phyloP scores from a whole-genome alignment of 1,140 invertebrate species.

The Drosophila oshimai region DNA sequence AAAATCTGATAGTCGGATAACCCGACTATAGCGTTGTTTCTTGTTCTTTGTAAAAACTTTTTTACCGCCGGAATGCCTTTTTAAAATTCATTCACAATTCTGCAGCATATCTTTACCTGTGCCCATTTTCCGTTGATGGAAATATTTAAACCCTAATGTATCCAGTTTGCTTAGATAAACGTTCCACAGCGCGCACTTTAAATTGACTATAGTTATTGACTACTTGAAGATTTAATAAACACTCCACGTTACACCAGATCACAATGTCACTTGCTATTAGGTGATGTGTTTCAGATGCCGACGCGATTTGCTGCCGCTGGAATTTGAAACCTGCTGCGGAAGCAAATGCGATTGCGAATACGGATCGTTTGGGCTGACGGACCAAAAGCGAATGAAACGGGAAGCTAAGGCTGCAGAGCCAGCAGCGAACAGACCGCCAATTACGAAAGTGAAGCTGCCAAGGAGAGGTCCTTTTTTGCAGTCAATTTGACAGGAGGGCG shows the following conservation, averaged over 20 bases:
- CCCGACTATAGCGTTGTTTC: no score
- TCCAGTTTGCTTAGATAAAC: constrained; percentile 70
- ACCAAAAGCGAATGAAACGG: constrained; percentile 73
- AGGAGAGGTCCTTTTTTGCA: constrained; percentile 81
- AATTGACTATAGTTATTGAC: neutral
- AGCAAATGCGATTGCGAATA: constrained; percentile 13
- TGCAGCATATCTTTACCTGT: constrained; percentile 61
- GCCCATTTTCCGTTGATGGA: constrained; percentile 83
- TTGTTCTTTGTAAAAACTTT: no score
- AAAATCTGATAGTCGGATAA: no score
- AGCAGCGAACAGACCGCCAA: constrained; percentile 77
- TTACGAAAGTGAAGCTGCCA: constrained; percentile 82
- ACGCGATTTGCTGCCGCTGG: constrained; percentile 49
- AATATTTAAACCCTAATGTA: constrained; percentile 82
- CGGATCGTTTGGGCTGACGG: constrained; percentile 73
- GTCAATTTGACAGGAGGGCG: constrained; percentile 79
- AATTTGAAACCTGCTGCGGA: neutral
- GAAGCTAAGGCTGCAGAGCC: constrained; percentile 52
- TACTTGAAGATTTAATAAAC: neutral
- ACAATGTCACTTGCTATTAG: neutral
- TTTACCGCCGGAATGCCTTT: no score
- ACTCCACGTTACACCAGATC: neutral
- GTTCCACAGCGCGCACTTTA: constrained; percentile 17
- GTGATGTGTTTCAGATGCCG: constrained; percentile 25
- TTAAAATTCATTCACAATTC: neutral